phyloP scores from a whole-genome alignment of 1,140 invertebrate species.

The Eurosta solidaginis region DNA sequence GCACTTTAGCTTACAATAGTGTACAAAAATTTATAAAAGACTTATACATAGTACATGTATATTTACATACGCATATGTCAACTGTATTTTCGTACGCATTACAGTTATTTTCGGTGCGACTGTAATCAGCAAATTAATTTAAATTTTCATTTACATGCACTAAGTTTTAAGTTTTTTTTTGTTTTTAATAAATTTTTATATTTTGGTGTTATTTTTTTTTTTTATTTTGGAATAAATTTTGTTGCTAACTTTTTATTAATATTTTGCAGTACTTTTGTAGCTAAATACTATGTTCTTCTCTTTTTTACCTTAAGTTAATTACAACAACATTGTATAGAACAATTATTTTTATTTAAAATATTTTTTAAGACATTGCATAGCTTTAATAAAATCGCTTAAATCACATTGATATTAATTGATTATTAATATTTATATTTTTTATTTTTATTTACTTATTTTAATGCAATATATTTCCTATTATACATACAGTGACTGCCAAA shows the following conservation, averaged over 20 bases:
- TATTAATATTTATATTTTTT: conserved; percentile 29
- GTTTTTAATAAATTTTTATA: neutral
- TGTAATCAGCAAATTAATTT: neutral
- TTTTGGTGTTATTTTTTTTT: neutral
- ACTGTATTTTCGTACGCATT: neutral
- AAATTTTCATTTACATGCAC: neutral
- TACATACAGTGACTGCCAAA: too few relatives aligned
- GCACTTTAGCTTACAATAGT: conserved; percentile 27
- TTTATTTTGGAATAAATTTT: neutral
- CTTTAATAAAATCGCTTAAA: conserved; percentile 59
- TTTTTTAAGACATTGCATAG: conserved; percentile 46
- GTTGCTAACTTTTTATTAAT: neutral
- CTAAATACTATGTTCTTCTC: conserved; percentile 32
- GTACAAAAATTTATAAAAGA: neutral
- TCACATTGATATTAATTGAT: conserved; percentile 55
- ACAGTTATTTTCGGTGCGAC: neutral
- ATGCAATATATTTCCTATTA: neutral
- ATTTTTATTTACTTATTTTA: neutral
- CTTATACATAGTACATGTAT: neutral
- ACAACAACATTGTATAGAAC: conserved; percentile 52
- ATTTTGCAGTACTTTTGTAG: conserved; percentile 24
- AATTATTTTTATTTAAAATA: conserved; percentile 31
- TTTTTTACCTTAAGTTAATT: conserved; percentile 43
- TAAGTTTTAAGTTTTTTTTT: neutral
- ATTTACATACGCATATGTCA: too few relatives aligned